These are phyloP conservation scores for Lamellibrachia satsuma DNA, from an alignment of 2,888 invertebrate genomes.

Conservation along the genomic window DNA sequence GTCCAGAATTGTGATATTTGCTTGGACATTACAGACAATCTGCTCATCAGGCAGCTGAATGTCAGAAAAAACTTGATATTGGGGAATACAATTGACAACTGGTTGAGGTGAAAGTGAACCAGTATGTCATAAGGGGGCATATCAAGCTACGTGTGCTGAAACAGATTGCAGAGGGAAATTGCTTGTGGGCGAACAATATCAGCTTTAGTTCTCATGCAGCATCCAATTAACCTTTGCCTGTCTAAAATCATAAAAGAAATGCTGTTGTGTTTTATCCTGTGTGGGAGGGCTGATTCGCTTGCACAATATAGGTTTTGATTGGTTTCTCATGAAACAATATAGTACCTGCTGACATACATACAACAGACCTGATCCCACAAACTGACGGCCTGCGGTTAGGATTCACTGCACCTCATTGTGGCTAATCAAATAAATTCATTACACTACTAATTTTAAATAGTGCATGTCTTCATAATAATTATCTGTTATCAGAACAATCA, in stretches of 20 bases:
- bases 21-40: background rate
- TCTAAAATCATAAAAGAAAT: background rate
- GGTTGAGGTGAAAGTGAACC: background rate
- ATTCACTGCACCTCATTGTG: too few relatives aligned
- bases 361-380: too few relatives aligned
- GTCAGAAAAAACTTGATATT: background rate
- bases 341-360: background rate
- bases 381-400: too few relatives aligned
- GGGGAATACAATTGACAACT: background rate
- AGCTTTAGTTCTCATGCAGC: background rate
- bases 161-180: background rate
- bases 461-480: too few relatives aligned
- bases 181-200: background rate
- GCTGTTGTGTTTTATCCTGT: background rate
- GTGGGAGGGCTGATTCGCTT: background rate
- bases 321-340: background rate
- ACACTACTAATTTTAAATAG: too few relatives aligned
- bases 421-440: too few relatives aligned
- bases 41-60: background rate
- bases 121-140: background rate
- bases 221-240: conserved; percentile 17
- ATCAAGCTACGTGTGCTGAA: background rate
- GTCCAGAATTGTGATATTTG: background rate
- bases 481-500: too few relatives aligned
- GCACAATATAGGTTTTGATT: background rate